Evolutionary conservation across 2,888 invertebrate species (phyloP).

Genomic region (Allolobophora icterica): DNA sequence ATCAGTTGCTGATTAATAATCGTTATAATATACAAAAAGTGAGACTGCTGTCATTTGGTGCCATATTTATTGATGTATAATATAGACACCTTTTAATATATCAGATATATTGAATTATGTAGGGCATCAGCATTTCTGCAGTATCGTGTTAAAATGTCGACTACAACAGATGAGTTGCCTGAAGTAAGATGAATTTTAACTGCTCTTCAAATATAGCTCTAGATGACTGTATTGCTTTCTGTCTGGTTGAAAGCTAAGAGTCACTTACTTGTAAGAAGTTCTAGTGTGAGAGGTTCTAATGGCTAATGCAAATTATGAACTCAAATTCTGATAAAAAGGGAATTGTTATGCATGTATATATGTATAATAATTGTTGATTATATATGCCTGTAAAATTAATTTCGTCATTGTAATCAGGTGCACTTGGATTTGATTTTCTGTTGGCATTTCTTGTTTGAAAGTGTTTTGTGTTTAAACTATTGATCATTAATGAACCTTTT

Average conservation of each 20-base stretch:
- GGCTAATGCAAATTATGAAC: not conserved
- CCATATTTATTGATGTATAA: not conserved
- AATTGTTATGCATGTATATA: too few species aligned
- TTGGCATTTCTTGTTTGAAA: not conserved
- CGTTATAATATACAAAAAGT: too few species aligned
- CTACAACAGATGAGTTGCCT: slow-evolving; percentile 22
- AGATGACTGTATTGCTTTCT: not conserved
- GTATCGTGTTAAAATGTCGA: not conserved
- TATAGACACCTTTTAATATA: not conserved
- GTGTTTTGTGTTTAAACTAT: not conserved
- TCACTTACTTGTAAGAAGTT: not conserved
- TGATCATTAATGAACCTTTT: too few species aligned
- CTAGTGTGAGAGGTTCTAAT: too few species aligned
- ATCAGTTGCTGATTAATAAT: too few species aligned
- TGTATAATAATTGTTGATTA: not conserved
- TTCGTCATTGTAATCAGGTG: not conserved
- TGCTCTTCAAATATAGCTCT: not conserved
- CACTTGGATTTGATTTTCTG: not conserved
- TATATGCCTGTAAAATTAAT: not conserved
- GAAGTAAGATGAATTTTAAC: slow-evolving; percentile 19
- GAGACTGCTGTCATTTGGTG: too few species aligned
- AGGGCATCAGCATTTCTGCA: not conserved
- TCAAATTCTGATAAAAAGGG: not conserved
- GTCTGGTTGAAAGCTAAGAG: not conserved
- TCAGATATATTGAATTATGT: not conserved